Evolutionary conservation across 1,140 invertebrate species (phyloP).

Genomic region (Dendroctonus valens): DNA sequence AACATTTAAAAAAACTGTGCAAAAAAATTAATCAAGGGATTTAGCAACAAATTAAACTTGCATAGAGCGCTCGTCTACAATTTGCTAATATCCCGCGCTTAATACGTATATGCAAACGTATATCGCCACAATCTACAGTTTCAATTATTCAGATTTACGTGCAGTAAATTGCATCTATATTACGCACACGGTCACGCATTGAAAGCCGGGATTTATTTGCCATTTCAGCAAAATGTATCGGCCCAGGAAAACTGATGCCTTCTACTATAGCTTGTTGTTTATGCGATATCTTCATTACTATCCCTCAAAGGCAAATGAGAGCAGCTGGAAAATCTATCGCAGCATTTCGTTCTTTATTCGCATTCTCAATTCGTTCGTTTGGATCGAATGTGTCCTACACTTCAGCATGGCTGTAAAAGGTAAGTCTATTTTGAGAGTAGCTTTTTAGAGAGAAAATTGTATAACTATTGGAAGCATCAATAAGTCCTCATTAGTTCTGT

Average conservation of each 20-base stretch:
- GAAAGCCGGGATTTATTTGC: no score
- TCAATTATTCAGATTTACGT: no score
- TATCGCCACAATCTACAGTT: no score
- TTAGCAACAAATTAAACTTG: no score
- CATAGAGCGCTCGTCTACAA: no score
- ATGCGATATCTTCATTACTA: constrained; percentile 18
- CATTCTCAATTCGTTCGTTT: constrained; percentile 7
- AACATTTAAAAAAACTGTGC: no score
- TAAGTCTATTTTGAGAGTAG: neutral
- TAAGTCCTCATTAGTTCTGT: neutral
- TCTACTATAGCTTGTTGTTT: constrained; percentile 19
- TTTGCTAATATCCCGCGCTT: no score
- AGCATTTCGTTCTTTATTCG: constrained; percentile 12
- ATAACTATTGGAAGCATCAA: neutral
- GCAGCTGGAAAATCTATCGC: constrained; percentile 8
- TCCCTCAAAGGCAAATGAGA: constrained; percentile 5
- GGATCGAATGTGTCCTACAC: constrained; percentile 9
- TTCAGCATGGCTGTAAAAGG: constrained; percentile 7
- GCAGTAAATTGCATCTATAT: no score
- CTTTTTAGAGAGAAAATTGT: no score
- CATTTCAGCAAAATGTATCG: constrained; percentile 6
- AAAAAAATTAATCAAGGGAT: no score
- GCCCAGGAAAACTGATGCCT: constrained; percentile 7
- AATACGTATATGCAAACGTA: no score
- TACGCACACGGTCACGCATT: no score